These are phyloP conservation scores for Scalopus aquaticus DNA, from an alignment of 2,113 vertebrate species.

Conservation along the genomic window DNA sequence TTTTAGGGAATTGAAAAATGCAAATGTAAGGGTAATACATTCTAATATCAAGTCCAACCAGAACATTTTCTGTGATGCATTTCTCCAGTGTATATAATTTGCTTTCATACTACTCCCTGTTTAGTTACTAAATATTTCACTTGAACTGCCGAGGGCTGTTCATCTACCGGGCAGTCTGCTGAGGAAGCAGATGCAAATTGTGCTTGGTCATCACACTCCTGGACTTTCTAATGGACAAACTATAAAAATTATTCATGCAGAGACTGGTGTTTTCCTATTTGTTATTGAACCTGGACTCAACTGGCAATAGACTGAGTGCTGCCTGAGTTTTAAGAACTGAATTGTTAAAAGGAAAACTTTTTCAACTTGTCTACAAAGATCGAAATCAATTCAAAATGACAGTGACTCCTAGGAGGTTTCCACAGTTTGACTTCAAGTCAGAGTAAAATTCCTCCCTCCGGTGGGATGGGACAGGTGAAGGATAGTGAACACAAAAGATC, in stretches of 20 bases:
- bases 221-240: constrained; percentile 73
- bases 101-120: constrained; percentile 53
- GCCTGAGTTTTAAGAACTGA: constrained; percentile 26
- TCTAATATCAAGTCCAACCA: constrained; percentile 54
- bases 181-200: constrained; percentile 74
- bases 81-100: constrained; percentile 63
- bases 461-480: neutral
- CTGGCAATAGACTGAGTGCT: neutral
- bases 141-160: constrained; percentile 61
- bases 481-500: neutral
- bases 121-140: constrained; percentile 76
- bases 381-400: constrained; percentile 29
- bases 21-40: constrained; percentile 21
- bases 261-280: constrained; percentile 50
- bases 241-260: constrained; percentile 71
- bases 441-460: constrained; percentile 4
- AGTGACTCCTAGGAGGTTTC: neutral
- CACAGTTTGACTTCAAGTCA: constrained; percentile 1
- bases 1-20: constrained; percentile 32
- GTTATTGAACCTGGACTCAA: constrained; percentile 55
- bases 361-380: neutral
- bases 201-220: constrained; percentile 63
- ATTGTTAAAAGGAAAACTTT: neutral
- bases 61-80: constrained; percentile 56
- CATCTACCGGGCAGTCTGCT: constrained; percentile 60